Evolutionary conservation across 2,888 invertebrate species (phyloP).

Genomic region (Philonicus albiceps): DNA sequence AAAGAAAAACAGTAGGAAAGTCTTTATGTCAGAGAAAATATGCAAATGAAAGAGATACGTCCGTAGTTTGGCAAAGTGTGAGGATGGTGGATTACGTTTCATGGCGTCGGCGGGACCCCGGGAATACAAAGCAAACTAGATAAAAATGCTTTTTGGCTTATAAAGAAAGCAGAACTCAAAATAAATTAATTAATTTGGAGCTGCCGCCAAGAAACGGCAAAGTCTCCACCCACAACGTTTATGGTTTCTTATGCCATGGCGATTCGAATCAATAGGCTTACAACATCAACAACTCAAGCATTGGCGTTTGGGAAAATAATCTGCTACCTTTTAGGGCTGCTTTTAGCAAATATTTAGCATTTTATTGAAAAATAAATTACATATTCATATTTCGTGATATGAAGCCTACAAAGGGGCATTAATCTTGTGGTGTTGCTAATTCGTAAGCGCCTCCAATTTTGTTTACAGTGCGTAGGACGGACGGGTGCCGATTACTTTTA

Average conservation of each 20-base stretch:
- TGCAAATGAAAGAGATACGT: not conserved
- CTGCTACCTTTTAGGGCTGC: not conserved
- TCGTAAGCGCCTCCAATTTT: not conserved
- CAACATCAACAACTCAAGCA: not conserved
- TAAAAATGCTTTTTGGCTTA: not conserved
- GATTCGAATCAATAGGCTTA: not conserved
- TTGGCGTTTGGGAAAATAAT: not conserved
- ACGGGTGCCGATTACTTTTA: not conserved
- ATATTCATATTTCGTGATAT: not conserved
- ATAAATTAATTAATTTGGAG: not conserved
- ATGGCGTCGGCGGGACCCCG: not conserved
- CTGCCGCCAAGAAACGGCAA: not conserved
- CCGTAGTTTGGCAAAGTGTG: not conserved
- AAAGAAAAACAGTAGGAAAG: not conserved
- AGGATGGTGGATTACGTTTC: not conserved
- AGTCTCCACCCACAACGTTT: not conserved
- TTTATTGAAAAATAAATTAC: not conserved
- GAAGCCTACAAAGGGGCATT: not conserved
- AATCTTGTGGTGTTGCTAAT: not conserved
- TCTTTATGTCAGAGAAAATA: not conserved
- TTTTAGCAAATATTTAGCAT: not conserved
- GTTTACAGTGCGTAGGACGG: not conserved
- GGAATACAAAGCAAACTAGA: not conserved
- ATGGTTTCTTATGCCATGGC: not conserved
- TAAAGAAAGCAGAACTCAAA: not conserved